Evolutionary conservation across 2,113 vertebrate species (phyloP).

Genomic region (Carollia perspicillata): DNA sequence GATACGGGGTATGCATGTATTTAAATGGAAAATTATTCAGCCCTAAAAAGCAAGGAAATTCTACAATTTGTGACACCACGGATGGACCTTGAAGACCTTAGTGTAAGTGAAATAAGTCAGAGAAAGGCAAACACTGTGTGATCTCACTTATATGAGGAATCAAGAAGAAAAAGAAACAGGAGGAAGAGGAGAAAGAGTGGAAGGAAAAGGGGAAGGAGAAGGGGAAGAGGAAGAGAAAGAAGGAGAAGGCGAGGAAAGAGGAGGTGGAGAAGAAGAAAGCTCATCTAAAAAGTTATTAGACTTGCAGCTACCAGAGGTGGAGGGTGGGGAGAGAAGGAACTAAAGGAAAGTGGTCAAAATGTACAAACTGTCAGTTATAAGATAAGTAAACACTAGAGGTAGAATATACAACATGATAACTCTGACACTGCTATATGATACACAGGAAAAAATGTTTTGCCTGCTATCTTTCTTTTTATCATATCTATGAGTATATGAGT

Average conservation of each 20-base stretch:
- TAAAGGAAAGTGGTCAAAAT: background rate
- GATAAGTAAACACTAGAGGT: background rate
- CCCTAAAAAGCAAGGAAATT: background rate
- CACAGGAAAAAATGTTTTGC: background rate
- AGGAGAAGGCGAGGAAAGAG: background rate
- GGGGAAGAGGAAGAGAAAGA: background rate
- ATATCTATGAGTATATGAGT: background rate
- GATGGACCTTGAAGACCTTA: background rate
- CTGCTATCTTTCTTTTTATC: background rate
- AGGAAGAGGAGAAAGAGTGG: background rate
- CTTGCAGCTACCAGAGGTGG: background rate
- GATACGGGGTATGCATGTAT: background rate
- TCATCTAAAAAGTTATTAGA: background rate
- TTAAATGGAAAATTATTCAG: background rate
- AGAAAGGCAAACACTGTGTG: background rate
- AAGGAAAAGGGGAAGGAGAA: background rate
- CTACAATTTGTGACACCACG: background rate
- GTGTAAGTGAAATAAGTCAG: background rate
- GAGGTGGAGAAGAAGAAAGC: background rate
- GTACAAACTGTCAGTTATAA: background rate
- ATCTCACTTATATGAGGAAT: background rate
- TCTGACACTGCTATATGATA: background rate
- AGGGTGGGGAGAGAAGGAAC: background rate
- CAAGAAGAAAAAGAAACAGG: background rate
- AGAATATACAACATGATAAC: too few species aligned